Evolutionary conservation across 2,888 invertebrate genomes (phyloP).

Genomic region (Xestobium rufovillosum): DNA sequence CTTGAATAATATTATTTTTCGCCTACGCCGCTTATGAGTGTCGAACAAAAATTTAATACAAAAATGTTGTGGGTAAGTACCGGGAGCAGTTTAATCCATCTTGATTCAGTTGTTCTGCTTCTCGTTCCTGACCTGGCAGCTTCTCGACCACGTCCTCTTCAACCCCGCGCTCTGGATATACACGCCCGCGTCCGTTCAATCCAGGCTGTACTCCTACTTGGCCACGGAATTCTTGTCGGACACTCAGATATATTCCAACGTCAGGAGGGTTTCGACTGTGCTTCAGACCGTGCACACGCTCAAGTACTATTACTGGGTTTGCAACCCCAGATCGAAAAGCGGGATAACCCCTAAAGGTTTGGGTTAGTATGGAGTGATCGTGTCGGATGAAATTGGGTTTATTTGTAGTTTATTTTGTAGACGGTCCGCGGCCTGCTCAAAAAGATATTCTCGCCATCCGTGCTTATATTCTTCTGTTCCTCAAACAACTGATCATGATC

Average conservation of each 20-base stretch:
- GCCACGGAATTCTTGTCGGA: conserved; percentile 98
- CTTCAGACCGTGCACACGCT: conserved; percentile 97
- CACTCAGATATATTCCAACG: conserved; percentile 95
- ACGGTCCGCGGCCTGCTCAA: conserved; percentile 88
- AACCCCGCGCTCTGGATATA: conserved; percentile 99
- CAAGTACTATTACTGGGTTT: conserved; percentile 99
- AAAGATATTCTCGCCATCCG: conserved; percentile 92
- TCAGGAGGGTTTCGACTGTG: conserved; percentile 92
- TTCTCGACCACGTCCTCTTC: conserved; percentile 98
- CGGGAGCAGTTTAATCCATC: conserved; percentile 51
- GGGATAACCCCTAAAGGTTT: conserved; percentile 92
- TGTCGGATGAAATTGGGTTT: conserved; percentile 7
- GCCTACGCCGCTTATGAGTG: conserved; percentile 23
- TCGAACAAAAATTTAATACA: conserved; percentile 8
- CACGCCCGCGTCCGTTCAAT: conserved; percentile 92
- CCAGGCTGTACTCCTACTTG: conserved; percentile 91
- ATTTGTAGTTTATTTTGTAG: conserved; percentile 47
- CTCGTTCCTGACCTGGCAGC: conserved; percentile 88
- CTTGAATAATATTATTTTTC: conserved; percentile 22
- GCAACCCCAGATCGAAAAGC: conserved; percentile 90
- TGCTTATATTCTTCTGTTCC: conserved; percentile 88
- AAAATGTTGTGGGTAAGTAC: conserved; percentile 42
- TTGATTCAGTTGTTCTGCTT: conserved; percentile 82
- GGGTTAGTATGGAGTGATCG: conserved; percentile 61
- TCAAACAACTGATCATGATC: conserved; percentile 94